A percentile compares a stretch with the other conserved stretches of the same genome.
Conservation (phyloP, 2,113 vertebrate genomes). For the Hydrolagus affinis region DNA sequence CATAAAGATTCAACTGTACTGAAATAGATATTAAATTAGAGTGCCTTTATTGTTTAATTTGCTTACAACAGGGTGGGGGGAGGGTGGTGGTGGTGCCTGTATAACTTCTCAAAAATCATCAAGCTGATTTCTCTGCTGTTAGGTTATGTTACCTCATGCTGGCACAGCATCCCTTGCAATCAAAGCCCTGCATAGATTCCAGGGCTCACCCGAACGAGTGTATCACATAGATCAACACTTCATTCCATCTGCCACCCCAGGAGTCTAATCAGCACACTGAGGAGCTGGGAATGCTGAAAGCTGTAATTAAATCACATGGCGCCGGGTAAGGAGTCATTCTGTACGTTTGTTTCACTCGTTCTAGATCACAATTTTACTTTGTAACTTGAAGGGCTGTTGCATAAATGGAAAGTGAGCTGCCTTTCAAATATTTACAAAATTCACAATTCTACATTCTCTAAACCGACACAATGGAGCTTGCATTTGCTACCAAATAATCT, state of each 20-base stretch:
- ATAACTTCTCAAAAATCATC: slow-evolving; percentile 74
- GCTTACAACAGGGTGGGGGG: slow-evolving; percentile 52
- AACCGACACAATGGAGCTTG: no score
- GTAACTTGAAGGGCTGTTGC: slow-evolving; percentile 52
- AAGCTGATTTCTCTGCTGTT: slow-evolving; percentile 74
- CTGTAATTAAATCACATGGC: slow-evolving; percentile 70
- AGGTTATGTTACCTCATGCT: slow-evolving; percentile 73
- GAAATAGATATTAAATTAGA: slow-evolving; percentile 76
- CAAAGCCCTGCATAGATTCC: slow-evolving; percentile 64
- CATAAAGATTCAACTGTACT: slow-evolving; percentile 79
- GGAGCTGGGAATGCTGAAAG: slow-evolving; percentile 71
- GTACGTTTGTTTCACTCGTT: background rate
- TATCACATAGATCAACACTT: slow-evolving; percentile 75
- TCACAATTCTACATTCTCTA: no score
- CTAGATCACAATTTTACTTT: slow-evolving; percentile 51
- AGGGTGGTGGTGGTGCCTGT: slow-evolving; percentile 66
- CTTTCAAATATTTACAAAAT: background rate
- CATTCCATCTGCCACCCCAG: slow-evolving; percentile 62
- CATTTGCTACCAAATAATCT: no score
- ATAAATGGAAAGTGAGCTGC: background rate
- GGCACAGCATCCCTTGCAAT: slow-evolving; percentile 72
- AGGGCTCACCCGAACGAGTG: slow-evolving; percentile 62
- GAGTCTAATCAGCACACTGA: slow-evolving; percentile 74
- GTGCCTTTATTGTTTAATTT: slow-evolving; percentile 78
- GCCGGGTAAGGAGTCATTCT: slow-evolving; percentile 51